Percentiles rank a stretch among this genome's conserved stretches.
Evolutionary conservation across 2,113 vertebrate species (phyloP).

Genomic region (Micromys minutus): DNA sequence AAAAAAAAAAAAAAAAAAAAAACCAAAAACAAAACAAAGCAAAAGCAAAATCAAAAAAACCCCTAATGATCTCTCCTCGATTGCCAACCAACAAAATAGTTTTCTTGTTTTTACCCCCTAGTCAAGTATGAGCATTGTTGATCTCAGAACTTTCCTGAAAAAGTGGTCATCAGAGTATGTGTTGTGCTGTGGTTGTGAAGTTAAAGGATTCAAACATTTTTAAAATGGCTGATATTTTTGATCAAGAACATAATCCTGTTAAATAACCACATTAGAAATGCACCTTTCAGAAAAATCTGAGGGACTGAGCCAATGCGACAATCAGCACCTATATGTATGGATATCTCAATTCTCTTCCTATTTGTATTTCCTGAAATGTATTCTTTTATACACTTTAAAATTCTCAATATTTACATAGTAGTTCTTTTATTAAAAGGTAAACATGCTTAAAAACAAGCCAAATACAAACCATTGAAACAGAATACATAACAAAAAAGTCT

Average conservation of each 20-base stretch:
- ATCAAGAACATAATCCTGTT: not conserved
- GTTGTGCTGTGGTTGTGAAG: not conserved
- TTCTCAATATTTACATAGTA: not conserved
- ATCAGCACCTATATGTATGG: not conserved
- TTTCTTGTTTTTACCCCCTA: conserved; percentile 42
- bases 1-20: not conserved
- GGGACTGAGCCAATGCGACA: not conserved
- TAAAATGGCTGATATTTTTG: not conserved
- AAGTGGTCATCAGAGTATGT: not conserved
- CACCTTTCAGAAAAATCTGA: not conserved
- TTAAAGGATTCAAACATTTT: not conserved
- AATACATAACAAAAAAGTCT: not conserved
- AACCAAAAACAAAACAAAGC: not conserved
- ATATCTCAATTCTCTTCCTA: not conserved
- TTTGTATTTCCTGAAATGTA: not conserved
- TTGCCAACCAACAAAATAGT: conserved; percentile 25
- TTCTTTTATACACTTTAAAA: not conserved
- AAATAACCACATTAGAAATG: not conserved
- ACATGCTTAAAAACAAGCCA: not conserved
- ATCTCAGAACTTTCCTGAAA: conserved; percentile 4
- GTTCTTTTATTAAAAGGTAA: conserved; percentile 28
- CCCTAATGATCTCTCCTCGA: not conserved
- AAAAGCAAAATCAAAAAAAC: too few species aligned
- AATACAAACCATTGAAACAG: not conserved
- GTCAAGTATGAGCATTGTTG: conserved; percentile 29